phyloP scores from a whole-genome alignment of 2,797 vertebrate genomes.

The Carduelis carduelis region DNA sequence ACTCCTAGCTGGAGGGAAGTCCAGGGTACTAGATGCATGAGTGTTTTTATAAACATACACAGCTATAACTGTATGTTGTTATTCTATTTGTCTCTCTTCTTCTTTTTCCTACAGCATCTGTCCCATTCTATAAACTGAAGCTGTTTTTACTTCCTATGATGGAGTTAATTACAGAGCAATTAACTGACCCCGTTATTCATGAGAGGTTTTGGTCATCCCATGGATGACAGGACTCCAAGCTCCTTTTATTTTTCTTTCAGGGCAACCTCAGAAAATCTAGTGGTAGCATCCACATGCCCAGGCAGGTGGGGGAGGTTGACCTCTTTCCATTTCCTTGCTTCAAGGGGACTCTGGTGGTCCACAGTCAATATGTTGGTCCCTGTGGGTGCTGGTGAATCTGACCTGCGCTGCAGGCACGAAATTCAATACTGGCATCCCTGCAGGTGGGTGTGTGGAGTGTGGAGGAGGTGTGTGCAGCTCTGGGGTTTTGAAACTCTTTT shows the following conservation, averaged over 20 bases:
- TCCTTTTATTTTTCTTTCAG: background rate
- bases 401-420: background rate
- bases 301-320: background rate
- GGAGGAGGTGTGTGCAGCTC: background rate
- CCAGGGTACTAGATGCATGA: background rate
- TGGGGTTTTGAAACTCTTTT: background rate
- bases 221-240: background rate
- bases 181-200: background rate
- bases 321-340: background rate
- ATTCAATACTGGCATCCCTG: fast-evolving
- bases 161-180: background rate
- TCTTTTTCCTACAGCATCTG: background rate
- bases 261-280: background rate
- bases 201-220: background rate
- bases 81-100: background rate
- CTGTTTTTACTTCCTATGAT: background rate
- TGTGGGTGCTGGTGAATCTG: background rate
- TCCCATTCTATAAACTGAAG: background rate
- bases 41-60: background rate
- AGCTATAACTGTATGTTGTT: background rate
- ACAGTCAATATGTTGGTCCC: background rate
- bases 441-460: fast-evolving
- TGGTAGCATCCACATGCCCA: background rate
- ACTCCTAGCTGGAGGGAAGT: background rate
- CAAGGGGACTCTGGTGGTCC: fast-evolving